Percentiles rank a stretch among this genome's conserved stretches.
Evolutionary conservation across 2,888 invertebrate species (phyloP).

Genomic region (Rhabditophanes sp.): DNA sequence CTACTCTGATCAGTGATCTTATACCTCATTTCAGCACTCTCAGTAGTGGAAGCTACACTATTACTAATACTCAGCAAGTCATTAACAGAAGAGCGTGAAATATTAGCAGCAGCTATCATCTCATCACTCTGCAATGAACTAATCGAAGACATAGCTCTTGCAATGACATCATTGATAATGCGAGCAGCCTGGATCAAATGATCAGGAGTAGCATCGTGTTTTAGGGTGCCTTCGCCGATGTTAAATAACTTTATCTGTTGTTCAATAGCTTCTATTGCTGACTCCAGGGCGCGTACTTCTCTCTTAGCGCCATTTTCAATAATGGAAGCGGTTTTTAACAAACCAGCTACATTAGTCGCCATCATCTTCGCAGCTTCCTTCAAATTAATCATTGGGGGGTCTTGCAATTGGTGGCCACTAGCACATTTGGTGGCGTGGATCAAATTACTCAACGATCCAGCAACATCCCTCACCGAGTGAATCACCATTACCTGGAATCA

Average conservation of each 20-base stretch:
- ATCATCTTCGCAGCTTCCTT: conserved; percentile 94
- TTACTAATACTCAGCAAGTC: conserved; percentile 78
- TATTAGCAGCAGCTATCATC: conserved; percentile 82
- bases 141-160: conserved; percentile 81
- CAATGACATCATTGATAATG: conserved; percentile 79
- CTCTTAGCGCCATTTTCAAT: conserved; percentile 95
- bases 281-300: conserved; percentile 85
- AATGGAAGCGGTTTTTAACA: conserved; percentile 93
- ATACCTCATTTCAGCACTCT: conserved; percentile 60
- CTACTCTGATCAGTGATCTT: conserved; percentile 66
- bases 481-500: too few relatives aligned
- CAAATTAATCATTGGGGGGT: conserved; percentile 83
- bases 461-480: conserved; percentile 93
- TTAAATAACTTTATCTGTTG: conserved; percentile 66
- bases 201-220: conserved; percentile 61
- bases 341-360: conserved; percentile 94
- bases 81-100: conserved; percentile 74
- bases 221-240: conserved; percentile 42
- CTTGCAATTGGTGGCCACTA: conserved; percentile 77
- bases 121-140: conserved; percentile 73
- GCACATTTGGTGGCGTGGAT: conserved; percentile 95
- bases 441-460: conserved; percentile 80
- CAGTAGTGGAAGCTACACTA: conserved; percentile 59
- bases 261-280: conserved; percentile 88
- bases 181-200: conserved; percentile 82